These are phyloP conservation scores for Callinectes sapidus DNA, from an alignment of 2,888 invertebrate species.

Conservation along the genomic window DNA sequence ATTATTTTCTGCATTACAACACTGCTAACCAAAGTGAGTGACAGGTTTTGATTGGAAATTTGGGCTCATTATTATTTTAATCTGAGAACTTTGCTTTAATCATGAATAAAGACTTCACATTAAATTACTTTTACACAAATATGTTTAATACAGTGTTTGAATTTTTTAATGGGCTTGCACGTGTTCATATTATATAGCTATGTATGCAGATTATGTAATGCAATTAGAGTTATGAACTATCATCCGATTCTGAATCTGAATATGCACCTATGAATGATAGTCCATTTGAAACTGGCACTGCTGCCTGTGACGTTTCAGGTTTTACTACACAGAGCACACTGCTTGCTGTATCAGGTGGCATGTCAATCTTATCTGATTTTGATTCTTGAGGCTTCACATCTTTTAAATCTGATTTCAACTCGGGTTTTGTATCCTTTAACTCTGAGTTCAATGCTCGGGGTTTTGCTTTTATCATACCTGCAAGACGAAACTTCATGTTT, in stretches of 20 bases:
- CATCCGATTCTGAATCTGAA: conserved; percentile 52
- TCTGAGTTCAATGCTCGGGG: neutral
- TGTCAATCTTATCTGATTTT: neutral
- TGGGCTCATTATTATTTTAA: neutral
- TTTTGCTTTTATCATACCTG: conserved; percentile 60
- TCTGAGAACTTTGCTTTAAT: neutral
- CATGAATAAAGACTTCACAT: neutral
- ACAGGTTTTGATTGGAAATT: neutral
- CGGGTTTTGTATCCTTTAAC: neutral
- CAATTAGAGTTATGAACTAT: neutral
- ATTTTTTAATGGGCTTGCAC: neutral
- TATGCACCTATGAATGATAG: conserved; percentile 51
- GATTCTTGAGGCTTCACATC: neutral
- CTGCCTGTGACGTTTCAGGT: neutral
- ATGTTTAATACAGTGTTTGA: neutral
- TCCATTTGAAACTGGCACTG: conserved; percentile 6
- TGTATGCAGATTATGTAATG: neutral
- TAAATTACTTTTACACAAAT: neutral
- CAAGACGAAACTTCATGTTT: conserved; percentile 57
- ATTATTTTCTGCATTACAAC: neutral
- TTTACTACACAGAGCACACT: neutral
- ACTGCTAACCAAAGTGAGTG: neutral
- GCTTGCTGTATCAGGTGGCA: neutral
- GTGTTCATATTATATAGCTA: neutral
- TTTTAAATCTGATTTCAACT: neutral